A percentile compares a stretch with the other conserved stretches of the same genome.
These are phyloP conservation scores for Sebastes flavidus DNA, from an alignment of 2,797 vertebrate genomes.

Conservation along the genomic window DNA sequence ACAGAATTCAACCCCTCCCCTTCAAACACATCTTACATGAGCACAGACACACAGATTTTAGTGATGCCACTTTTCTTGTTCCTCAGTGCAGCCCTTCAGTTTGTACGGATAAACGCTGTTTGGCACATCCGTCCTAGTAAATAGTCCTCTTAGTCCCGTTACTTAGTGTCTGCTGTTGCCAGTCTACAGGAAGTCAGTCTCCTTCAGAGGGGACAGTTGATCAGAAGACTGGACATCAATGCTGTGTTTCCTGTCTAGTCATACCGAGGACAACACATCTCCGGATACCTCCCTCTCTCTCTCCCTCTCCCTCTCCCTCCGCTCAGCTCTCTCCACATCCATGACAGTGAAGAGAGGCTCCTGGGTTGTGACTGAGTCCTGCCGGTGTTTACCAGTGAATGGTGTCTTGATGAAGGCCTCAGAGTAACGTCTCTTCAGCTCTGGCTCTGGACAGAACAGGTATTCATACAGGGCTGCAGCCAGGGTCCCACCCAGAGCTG, in stretches of 20 bases:
- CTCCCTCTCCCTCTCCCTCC: conserved; percentile 79
- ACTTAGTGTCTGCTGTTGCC: not conserved
- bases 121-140: too few species aligned
- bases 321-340: conserved; percentile 85
- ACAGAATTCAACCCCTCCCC: too few species aligned
- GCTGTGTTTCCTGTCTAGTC: conserved; percentile 84
- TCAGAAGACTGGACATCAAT: conserved; percentile 51
- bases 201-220: conserved; percentile 81
- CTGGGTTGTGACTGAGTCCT: conserved; percentile 85
- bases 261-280: conserved; percentile 92
- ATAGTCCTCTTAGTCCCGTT: too few species aligned
- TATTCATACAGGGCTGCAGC: conserved; percentile 89
- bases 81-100: too few species aligned
- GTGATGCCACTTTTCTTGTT: too few species aligned
- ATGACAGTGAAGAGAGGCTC: conserved; percentile 85
- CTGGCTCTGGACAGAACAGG: conserved; percentile 87
- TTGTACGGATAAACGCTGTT: too few species aligned
- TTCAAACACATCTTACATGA: too few species aligned
- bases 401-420: conserved; percentile 83
- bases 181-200: conserved; percentile 83
- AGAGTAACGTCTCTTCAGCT: conserved; percentile 84
- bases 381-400: conserved; percentile 83
- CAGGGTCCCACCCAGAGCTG: conserved; percentile 86
- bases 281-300: conserved; percentile 83
- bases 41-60: too few species aligned